A percentile compares a stretch with the other conserved stretches of the same genome.
Conservation (phyloP, 2,797 vertebrate species). For the Channa striata region DNA sequence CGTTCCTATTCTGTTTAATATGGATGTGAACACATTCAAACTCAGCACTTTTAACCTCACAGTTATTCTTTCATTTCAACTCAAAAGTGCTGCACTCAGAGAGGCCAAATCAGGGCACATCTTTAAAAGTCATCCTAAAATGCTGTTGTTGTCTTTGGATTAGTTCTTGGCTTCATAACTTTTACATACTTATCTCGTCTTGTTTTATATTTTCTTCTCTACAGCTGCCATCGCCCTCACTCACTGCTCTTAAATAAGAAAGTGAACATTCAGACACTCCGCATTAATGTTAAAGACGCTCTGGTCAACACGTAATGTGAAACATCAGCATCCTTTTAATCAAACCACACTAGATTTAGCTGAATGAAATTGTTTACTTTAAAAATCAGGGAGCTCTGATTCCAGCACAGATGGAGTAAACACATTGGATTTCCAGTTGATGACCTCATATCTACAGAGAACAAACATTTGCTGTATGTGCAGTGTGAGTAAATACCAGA, state of each 20-base stretch:
- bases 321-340: conserved; percentile 16
- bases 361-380: background rate
- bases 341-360: conserved; percentile 5
- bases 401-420: conserved; percentile 8
- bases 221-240: background rate
- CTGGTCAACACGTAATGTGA: background rate
- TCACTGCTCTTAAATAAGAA: no score
- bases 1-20: conserved; percentile 30
- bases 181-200: background rate
- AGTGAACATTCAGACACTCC: background rate
- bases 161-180: background rate
- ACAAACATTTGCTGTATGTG: conserved; percentile 40
- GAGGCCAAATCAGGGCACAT: conserved; percentile 6
- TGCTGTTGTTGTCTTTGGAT: background rate
- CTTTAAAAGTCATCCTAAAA: background rate
- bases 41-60: conserved; percentile 42
- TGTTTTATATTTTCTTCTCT: background rate
- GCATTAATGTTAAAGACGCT: background rate
- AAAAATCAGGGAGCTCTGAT: conserved; percentile 24
- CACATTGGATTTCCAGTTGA: background rate
- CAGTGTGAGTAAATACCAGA: conserved; percentile 41
- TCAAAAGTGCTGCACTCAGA: background rate
- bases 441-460: conserved; percentile 21
- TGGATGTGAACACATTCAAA: conserved; percentile 28
- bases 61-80: conserved; percentile 38